Evolutionary conservation across 2,113 vertebrate species (phyloP).

Genomic region (Ageneiosus marmoratus): DNA sequence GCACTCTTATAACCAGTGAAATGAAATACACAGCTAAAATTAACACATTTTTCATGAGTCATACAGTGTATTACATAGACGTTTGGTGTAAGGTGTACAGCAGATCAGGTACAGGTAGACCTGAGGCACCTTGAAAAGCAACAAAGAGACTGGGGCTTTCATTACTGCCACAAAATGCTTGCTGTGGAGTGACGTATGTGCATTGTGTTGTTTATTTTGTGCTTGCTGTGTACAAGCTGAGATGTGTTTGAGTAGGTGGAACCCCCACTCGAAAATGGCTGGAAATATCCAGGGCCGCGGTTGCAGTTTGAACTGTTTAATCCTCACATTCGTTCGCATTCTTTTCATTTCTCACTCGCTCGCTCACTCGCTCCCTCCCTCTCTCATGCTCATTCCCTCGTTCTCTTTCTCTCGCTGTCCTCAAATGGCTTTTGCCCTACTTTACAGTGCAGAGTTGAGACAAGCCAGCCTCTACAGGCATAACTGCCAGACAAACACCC

Average conservation of each 20-base stretch:
- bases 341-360: constrained; percentile 33
- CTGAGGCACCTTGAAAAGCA: constrained; percentile 6
- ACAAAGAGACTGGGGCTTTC: neutral
- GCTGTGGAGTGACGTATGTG: constrained; percentile 1
- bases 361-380: constrained; percentile 25
- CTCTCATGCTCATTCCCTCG: constrained; percentile 26
- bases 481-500: constrained; percentile 45
- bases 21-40: no score
- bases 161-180: neutral
- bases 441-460: constrained; percentile 52
- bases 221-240: constrained; percentile 7
- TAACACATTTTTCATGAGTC: neutral
- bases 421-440: constrained; percentile 61
- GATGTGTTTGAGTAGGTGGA: constrained; percentile 36
- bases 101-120: neutral
- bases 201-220: constrained; percentile 22
- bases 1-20: no score
- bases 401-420: constrained; percentile 45
- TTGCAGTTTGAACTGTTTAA: constrained; percentile 27
- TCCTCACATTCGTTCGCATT: constrained; percentile 30
- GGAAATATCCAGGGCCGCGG: constrained; percentile 26
- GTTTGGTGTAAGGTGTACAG: neutral
- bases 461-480: constrained; percentile 52
- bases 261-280: neutral
- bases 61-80: neutral